Base-by-base conservation (phyloP, 2,888 invertebrate genomes). In the Lumbricus terrestris region DNA sequence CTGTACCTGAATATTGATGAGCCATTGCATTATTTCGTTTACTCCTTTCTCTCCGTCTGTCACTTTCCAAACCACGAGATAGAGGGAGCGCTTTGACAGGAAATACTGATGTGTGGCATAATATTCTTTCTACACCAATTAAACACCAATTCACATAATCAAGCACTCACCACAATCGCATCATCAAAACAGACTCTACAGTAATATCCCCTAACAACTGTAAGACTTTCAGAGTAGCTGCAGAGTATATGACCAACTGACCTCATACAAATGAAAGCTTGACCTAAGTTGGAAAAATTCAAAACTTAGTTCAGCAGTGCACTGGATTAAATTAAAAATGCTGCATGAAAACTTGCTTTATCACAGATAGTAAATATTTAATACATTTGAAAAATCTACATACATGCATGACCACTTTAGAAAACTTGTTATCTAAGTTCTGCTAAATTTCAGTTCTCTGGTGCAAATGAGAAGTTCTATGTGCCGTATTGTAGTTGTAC, bases 41-140 rank as follows among this genome's bases (percentile, higher is more conserved):
- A 99, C 96, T 0, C 98, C 99, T 92, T 96, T 96, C 94, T 97
- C 96, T 0, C 99, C 99, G 93, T 99, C 98, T 0, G 97, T 97
- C 90, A 98, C 90, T 93, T 97, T 96, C 99, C 99, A 99, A 8
- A 99, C 96, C 0, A 99, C 99, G 90, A 99, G 96, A 95, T 99
- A 99, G 69, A 99, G 95, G 37, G 98, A 98, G 29, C 99, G 96
- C 91, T 98, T 97, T 0, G 99, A 98, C 88, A 99, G 95, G 95
- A 99, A 99, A 95, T 99, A 99, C 95, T 99, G 99, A 96, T 99
- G 99, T 0, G 99, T 99, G 0, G 99, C 98, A 95, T 99, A 99
- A 95, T 99, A 99, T 94, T 99, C 99, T 94, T 97, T 94, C 95
- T 96, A 92, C 35, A 83, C 13, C 6, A 85, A 85, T 90, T 23